Base-by-base conservation (phyloP, 2,888 invertebrate genomes). In the Chymomyza fuscimana region DNA sequence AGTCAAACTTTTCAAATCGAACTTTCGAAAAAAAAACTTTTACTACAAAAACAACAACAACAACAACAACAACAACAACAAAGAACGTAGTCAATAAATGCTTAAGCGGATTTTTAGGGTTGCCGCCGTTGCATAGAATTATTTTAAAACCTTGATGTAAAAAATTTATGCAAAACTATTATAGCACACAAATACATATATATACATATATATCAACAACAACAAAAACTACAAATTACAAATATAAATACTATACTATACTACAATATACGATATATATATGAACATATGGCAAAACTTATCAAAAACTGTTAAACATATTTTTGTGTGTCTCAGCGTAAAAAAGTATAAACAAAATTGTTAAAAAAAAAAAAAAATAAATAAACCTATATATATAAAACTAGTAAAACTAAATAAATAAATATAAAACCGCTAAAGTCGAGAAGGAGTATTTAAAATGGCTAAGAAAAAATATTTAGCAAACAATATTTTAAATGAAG, bases 231-330 rank as follows among this genome's bases (percentile, higher is more conserved):
- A 63, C 22, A 58, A 19, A 59, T 64, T 61, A 54, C 16, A 65
- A 36, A 56, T 40, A 69, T 61, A 61, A 64, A 60, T 66, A 25
- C 9, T 32, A 32, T 32, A 32, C n/a, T n/a, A n/a, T n/a, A n/a
- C n/a, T 32, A 32, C 32, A 32, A 5, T 69, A 70, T 65, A 12
- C 25, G 32, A 32, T 32, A 29, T 29, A 58, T 60, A 60, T 22
- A 25, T 32, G 52, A 25, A 54, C 25, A 51, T 51, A 54, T 61
- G 36, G 10, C 36, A 51, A 50, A 51, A 50, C 15, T 15, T 16
- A 51, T 51, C 2, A 25, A 64, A 52, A 64, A 63, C 29, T 52
- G 36, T 67, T 63, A 46, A 65, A 59, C 29, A 65, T 65, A 46
- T 50, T 58, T 65, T 46, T 65, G 40, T 58, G 29, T 19, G 15